phyloP scores from a whole-genome alignment of 64 coral and sea anemone genomes.

The Orbicella faveolata region DNA sequence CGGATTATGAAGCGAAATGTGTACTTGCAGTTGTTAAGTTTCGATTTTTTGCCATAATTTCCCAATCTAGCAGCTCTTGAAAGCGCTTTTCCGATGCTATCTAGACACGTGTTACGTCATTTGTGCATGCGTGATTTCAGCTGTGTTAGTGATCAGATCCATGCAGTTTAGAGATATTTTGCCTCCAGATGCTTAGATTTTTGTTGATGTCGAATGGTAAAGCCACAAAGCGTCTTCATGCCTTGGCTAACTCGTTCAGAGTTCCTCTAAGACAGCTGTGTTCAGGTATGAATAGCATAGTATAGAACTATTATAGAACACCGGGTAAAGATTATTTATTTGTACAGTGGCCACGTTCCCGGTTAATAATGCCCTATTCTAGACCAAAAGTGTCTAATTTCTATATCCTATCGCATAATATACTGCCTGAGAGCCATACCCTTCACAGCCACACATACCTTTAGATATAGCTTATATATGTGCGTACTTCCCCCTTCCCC shows the following conservation, averaged over 20 bases:
- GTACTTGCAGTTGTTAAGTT: neutral
- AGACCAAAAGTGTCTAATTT: too few species aligned
- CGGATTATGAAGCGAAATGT: neutral
- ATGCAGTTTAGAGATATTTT: neutral
- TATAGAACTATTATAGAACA: neutral
- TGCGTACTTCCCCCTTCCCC: too few species aligned
- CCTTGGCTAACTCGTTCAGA: conserved; percentile 39
- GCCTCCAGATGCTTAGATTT: conserved; percentile 34
- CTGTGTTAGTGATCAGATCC: neutral
- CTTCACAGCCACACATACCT: too few species aligned
- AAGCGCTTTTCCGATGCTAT: neutral
- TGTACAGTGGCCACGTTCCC: neutral
- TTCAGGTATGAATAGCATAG: conserved; percentile 28
- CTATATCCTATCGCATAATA: too few species aligned
- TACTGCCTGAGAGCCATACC: too few species aligned
- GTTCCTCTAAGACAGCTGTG: conserved; percentile 40
- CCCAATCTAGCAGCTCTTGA: neutral
- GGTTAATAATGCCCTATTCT: neutral
- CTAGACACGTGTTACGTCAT: neutral
- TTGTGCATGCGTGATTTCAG: neutral
- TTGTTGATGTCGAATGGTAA: conserved; percentile 62
- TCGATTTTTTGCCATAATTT: neutral
- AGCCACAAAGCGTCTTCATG: conserved; percentile 48
- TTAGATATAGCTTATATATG: too few species aligned
- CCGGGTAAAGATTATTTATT: neutral